Conservation (phyloP, 2,797 vertebrate genomes). For the Myotis vivesi region DNA sequence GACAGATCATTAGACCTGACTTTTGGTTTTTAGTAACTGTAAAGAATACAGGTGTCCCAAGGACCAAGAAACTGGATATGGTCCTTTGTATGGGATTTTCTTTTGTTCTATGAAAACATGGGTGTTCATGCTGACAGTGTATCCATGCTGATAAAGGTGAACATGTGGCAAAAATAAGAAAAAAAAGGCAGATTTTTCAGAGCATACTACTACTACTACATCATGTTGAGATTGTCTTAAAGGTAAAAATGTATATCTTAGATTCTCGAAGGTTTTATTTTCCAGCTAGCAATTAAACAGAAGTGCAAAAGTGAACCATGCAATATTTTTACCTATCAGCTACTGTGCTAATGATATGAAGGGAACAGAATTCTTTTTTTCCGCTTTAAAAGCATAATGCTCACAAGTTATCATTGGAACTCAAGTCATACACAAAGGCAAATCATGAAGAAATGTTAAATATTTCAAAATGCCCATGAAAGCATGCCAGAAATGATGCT, state of each 20-base stretch:
- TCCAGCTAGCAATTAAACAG: constrained; percentile 73
- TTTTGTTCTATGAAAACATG: constrained; percentile 45
- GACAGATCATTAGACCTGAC: neutral
- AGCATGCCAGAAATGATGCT: constrained; percentile 60
- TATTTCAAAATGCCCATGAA: constrained; percentile 72
- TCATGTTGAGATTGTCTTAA: constrained; percentile 57
- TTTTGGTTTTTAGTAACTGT: constrained; percentile 34
- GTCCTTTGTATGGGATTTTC: constrained; percentile 34
- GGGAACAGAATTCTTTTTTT: neutral
- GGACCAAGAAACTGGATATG: constrained; percentile 41
- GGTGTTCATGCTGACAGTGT: constrained; percentile 67
- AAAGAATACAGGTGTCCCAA: constrained; percentile 10
- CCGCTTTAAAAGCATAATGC: constrained; percentile 45
- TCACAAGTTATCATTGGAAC: constrained; percentile 72
- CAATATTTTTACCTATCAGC: constrained; percentile 69
- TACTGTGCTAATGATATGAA: constrained; percentile 44
- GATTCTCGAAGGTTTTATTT: constrained; percentile 62
- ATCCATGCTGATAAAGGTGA: neutral
- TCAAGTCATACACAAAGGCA: constrained; percentile 75
- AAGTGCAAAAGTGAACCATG: constrained; percentile 73
- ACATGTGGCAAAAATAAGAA: constrained; percentile 35
- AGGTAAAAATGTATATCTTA: constrained; percentile 74
- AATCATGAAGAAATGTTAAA: constrained; percentile 68
- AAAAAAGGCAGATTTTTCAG: constrained; percentile 56
- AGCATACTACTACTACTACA: constrained; percentile 49